Percentiles rank a stretch among this genome's conserved stretches.
Conservation (phyloP, 2,113 vertebrate species). For the Patagioenas fasciata region DNA sequence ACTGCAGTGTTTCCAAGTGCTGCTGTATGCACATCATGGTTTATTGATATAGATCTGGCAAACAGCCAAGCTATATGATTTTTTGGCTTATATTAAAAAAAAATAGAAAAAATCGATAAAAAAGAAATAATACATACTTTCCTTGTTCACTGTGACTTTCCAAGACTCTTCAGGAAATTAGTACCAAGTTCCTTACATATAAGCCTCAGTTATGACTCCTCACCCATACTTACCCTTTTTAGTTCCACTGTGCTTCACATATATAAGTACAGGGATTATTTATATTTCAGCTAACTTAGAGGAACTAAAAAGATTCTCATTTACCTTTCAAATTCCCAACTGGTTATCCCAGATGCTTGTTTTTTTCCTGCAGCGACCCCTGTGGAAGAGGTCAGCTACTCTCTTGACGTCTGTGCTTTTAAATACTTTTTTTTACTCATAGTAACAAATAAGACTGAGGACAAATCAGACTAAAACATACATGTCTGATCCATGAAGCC, state of each 20-base stretch:
- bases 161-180: background rate
- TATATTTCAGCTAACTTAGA: conserved; percentile 7
- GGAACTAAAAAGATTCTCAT: background rate
- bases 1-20: background rate
- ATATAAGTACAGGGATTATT: background rate
- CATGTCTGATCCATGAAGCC: background rate
- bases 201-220: background rate
- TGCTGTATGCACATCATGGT: background rate
- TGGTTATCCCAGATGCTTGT: background rate
- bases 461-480: background rate
- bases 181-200: background rate
- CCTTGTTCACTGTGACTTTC: background rate
- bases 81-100: background rate
- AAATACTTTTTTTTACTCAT: background rate
- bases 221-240: background rate
- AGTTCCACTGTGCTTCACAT: background rate
- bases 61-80: background rate
- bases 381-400: background rate
- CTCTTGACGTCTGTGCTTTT: background rate
- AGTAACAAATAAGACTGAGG: background rate
- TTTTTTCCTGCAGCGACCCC: background rate
- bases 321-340: background rate
- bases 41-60: conserved; percentile 18
- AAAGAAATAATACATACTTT: background rate
- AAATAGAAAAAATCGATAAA: background rate